Evolutionary conservation across 2,113 vertebrate genomes (phyloP), one percentile per base, ranked within the genome.

Genomic region (Lepidothrix coronata): DNA sequence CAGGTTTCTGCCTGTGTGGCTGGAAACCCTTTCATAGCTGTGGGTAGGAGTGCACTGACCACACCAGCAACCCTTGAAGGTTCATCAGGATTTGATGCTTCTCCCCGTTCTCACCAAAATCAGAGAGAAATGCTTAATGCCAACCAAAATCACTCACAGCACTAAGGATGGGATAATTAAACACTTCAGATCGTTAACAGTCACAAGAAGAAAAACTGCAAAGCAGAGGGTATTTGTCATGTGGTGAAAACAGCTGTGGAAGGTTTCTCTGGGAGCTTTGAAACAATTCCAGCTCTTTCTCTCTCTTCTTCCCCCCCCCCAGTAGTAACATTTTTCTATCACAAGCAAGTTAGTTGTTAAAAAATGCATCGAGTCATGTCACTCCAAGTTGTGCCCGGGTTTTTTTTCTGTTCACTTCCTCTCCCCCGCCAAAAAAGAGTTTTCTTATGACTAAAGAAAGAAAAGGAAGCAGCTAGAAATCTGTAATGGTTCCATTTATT

Each of bases 401-500:
- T 61, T 57, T 61, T 61, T 89, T 90, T 46, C 18, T 1, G 1
- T 77, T 67, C 51, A 57, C 33, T 44, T 52, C 11, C 35, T 41
- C 18, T 5, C 8, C 3, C 21, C 30, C 15, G n/a, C n/a, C 5
- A 62, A 31, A 49, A 20, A 54, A 71, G 22, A 43, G 39, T 62
- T 89, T 67, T 70, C 25, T 70, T 81, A 37, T 0, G 7, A 72
- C 27, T 77, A 27, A 96, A 96, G 91, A 97, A 98, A 1, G 46
- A 93, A 94, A 91, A 63, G 65, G 96, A 96, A 94, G 95, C 96
- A 25, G 83, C 82, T 94, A 91, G 67, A 90, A 95, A 97, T 97
- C 96, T 91, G 94, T 98, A 97, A 97, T 98, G 97, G 97, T 97
- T 98, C 98, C 98, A 98, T 99, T 99, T 99, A 99, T 99, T 99